A percentile compares a stretch with the other conserved stretches of the same genome.
Evolutionary conservation across 1,140 invertebrate species (phyloP).

Genomic region (Frieseomelitta varia): DNA sequence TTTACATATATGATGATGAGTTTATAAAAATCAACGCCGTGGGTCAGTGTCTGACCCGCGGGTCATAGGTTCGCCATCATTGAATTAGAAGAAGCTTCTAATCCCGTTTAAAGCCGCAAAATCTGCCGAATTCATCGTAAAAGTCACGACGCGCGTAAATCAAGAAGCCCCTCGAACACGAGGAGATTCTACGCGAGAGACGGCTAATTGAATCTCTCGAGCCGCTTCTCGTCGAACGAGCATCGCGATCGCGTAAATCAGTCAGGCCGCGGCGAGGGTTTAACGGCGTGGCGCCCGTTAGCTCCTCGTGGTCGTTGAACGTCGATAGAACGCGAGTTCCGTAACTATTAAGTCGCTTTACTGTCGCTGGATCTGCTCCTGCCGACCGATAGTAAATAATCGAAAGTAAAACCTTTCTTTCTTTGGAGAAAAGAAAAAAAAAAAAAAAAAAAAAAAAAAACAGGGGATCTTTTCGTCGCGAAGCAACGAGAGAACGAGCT

Average conservation of each 20-base stretch:
- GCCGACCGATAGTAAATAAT: too few species aligned
- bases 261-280: background rate
- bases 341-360: background rate
- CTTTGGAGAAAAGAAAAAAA: constrained; percentile 21
- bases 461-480: too few species aligned
- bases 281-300: background rate
- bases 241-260: constrained; percentile 24
- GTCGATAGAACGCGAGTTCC: constrained; percentile 27
- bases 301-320: background rate
- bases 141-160: constrained; percentile 15
- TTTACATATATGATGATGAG: too few species aligned
- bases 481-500: background rate
- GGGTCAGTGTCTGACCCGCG: too few species aligned
- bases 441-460: too few species aligned
- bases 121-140: constrained; percentile 1
- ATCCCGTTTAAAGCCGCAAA: too few species aligned
- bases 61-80: too few species aligned
- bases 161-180: too few species aligned
- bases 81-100: too few species aligned
- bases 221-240: background rate
- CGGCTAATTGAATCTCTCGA: constrained; percentile 27
- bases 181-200: background rate
- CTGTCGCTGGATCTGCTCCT: constrained; percentile 48
- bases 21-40: too few species aligned
- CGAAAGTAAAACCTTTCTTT: too few species aligned